Conservation (phyloP, 2,888 invertebrate genomes). For the Carterocephalus palaemon region DNA sequence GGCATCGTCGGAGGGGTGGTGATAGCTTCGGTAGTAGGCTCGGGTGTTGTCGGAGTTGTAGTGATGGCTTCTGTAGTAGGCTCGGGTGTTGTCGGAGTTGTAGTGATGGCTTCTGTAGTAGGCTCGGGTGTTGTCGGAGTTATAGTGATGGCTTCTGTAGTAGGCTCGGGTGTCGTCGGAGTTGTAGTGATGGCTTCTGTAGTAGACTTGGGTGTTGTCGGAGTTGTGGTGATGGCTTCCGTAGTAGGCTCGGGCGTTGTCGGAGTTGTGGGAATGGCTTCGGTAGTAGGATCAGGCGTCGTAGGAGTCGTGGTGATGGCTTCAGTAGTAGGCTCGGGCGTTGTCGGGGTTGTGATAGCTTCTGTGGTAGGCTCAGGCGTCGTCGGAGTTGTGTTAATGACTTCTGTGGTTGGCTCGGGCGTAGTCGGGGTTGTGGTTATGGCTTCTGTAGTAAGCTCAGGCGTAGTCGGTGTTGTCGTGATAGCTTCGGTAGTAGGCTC, state of each 20-base stretch:
- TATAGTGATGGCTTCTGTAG: background rate
- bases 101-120: background rate
- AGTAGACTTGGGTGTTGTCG: background rate
- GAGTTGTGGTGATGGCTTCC: background rate
- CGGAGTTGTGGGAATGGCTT: conserved; percentile 19
- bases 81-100: background rate
- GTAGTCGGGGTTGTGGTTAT: too few relatives aligned
- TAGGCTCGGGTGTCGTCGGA: conserved; percentile 16
- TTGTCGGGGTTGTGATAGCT: background rate
- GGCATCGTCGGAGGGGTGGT: conserved; percentile 11
- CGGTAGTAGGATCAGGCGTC: conserved; percentile 9
- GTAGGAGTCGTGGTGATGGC: conserved; percentile 8
- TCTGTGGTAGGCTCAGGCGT: conserved; percentile 5
- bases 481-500: conserved; percentile 1
- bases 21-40: conserved; percentile 4
- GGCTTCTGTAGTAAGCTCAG: conserved; percentile 1
- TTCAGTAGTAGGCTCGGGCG: conserved; percentile 18
- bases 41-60: background rate
- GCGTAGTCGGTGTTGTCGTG: too few relatives aligned
- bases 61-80: background rate
- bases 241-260: conserved; percentile 19
- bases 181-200: conserved; percentile 13
- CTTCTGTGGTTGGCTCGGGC: background rate
- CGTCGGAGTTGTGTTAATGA: too few relatives aligned
- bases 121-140: background rate